A percentile compares a stretch with the other conserved stretches of the same genome.
phyloP scores from a whole-genome alignment of 2,888 invertebrate species.

The Leptinotarsa rubiginosa region DNA sequence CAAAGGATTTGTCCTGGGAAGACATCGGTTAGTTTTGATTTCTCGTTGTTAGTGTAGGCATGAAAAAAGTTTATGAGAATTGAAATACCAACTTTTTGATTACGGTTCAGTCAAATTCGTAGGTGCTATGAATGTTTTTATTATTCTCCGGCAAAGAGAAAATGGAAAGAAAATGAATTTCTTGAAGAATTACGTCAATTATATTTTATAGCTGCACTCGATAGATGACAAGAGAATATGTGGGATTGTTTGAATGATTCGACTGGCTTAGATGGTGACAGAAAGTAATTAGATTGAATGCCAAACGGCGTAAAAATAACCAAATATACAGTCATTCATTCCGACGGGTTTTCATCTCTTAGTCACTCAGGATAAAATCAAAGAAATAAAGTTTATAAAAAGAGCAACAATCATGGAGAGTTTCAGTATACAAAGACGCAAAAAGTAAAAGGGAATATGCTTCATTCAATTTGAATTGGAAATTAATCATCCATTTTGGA shows the following conservation, averaged over 20 bases:
- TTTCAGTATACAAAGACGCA: no score
- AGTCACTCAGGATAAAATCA: background rate
- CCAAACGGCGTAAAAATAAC: background rate
- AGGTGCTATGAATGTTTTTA: no score
- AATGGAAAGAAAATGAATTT: background rate
- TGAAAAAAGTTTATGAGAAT: no score
- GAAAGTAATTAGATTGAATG: conserved; percentile 5
- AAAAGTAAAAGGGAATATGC: no score
- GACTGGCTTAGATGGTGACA: conserved; percentile 1
- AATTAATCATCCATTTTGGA: no score
- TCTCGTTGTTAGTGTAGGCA: no score
- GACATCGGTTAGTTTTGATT: background rate
- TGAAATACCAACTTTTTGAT: no score
- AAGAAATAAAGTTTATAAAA: background rate
- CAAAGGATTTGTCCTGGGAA: background rate
- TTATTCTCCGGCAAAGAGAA: background rate
- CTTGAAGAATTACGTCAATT: background rate
- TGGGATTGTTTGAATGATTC: background rate
- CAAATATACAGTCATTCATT: background rate
- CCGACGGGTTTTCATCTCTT: background rate
- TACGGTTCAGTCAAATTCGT: no score
- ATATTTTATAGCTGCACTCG: background rate
- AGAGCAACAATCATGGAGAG: background rate
- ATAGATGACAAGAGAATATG: background rate
- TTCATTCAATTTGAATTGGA: no score